Base-by-base conservation (phyloP, 2,113 vertebrate species). In the Lichenostomus cassidix region DNA sequence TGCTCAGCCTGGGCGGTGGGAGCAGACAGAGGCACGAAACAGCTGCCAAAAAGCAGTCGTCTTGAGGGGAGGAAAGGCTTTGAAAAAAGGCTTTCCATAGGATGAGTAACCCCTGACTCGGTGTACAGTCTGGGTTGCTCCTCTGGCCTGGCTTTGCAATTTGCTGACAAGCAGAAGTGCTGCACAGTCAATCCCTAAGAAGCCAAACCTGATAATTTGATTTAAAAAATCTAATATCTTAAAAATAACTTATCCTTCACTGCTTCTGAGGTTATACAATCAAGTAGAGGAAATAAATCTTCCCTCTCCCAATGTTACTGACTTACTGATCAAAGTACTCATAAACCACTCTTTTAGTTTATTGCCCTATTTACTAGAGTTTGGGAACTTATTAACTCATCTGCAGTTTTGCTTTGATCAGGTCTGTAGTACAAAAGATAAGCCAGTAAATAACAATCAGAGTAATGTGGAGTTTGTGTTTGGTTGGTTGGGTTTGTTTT, bases 21-120 rank as follows among this genome's bases (percentile, higher is more conserved):
- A 41, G 53, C 58, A 28, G 46, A 35, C 60, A 25, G 20, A 33
- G 0, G 33, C 49, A 12, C 1, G 0, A 1, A 41, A 7, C 13
- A 16, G 69, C 68, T 47, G 69, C 15, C 2, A 10, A 53, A 63
- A 67, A 64, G 65, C 24, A 7, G 4, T 4, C 16, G 2, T 16
- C 22, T 6, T 1, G 3, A 10, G 49, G 39, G 56, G 12, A 68
- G 68, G 58, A 59, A 77, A 39, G 10, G 2, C 9, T 12, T 21
- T 22, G 79, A 4, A 9, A 59, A 55, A n/a, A 52, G 20, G 1
- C 21, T 60, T 46, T 42, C 29, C 20, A 0, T 4, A 49, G 20
- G 44, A 27, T 67, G 62, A 82, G 55, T 9, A 53, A 67, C 8
- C 25, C 35, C 47, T 7, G 70, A 18, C 17, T 59, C 18, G 8